Evolutionary conservation across 2,888 invertebrate genomes (phyloP).

Genomic region (Andrena dorsata): DNA sequence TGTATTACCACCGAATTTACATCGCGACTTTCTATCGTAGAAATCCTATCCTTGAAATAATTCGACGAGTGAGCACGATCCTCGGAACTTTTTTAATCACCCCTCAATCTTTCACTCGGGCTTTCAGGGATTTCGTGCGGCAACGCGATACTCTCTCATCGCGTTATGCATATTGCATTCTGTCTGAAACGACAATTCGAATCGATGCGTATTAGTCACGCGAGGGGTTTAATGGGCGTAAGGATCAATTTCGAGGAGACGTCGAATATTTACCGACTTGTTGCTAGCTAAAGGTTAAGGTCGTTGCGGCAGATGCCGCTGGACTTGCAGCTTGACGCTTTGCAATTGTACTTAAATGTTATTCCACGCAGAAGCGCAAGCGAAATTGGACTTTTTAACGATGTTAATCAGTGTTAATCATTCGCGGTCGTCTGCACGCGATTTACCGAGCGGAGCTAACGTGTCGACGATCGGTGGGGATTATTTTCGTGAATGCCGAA

Average conservation of each 20-base stretch:
- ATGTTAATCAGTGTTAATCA: not conserved
- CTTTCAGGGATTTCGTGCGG: not conserved
- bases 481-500: not conserved
- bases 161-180: conserved; percentile 11
- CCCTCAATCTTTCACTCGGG: not conserved
- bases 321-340: too few species aligned
- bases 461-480: not conserved
- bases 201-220: conserved; percentile 12
- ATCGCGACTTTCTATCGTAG: not conserved
- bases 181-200: conserved; percentile 7
- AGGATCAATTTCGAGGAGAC: not conserved
- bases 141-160: not conserved
- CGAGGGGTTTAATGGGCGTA: not conserved
- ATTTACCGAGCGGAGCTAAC: not conserved
- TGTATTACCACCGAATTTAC: not conserved
- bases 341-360: too few species aligned
- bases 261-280: not conserved
- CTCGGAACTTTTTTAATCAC: not conserved
- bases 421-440: not conserved
- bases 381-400: not conserved
- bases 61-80: not conserved
- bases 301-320: too few species aligned
- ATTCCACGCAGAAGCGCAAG: not conserved
- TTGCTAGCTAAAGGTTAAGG: too few species aligned
- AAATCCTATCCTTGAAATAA: not conserved